These are phyloP conservation scores for Neoascia interrupta DNA, from an alignment of 2,888 invertebrate species.

Conservation along the genomic window DNA sequence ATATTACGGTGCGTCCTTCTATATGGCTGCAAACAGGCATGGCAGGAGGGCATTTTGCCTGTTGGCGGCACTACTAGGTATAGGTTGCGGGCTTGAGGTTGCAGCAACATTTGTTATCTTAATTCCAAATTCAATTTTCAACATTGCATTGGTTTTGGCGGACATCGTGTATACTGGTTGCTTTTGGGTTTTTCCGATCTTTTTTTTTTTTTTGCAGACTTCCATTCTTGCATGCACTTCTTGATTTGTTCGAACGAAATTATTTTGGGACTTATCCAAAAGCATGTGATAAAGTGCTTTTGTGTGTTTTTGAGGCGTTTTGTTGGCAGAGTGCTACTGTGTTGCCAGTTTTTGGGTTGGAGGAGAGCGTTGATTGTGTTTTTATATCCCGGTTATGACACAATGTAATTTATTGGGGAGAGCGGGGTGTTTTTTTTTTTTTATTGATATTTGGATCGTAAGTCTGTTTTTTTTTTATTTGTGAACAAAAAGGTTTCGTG, in stretches of 20 bases:
- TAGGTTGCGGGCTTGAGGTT: constrained; percentile 57
- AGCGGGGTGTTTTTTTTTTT: no score
- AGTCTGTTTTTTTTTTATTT: no score
- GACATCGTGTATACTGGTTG: no score
- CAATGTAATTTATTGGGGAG: no score
- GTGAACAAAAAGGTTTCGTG: no score
- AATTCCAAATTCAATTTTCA: constrained; percentile 68
- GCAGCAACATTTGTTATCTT: constrained; percentile 68
- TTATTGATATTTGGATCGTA: no score
- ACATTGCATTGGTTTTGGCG: no score
- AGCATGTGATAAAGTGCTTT: constrained; percentile 60
- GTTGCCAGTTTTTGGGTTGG: no score
- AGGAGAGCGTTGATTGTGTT: no score
- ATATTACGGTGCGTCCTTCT: constrained; percentile 67
- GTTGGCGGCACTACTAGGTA: constrained; percentile 55
- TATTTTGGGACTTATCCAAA: constrained; percentile 63
- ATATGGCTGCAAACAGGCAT: constrained; percentile 36
- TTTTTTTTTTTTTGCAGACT: constrained; percentile 3
- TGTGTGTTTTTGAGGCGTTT: constrained; percentile 58
- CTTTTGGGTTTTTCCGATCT: not conserved
- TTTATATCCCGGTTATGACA: no score
- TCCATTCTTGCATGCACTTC: no score
- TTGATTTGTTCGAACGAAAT: constrained; percentile 53
- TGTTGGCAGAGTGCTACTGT: no score
- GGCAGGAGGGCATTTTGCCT: constrained; percentile 40